A percentile compares a stretch with the other conserved stretches of the same genome.
Evolutionary conservation across 2,888 invertebrate genomes (phyloP).

Genomic region (Cheilosia variabilis): DNA sequence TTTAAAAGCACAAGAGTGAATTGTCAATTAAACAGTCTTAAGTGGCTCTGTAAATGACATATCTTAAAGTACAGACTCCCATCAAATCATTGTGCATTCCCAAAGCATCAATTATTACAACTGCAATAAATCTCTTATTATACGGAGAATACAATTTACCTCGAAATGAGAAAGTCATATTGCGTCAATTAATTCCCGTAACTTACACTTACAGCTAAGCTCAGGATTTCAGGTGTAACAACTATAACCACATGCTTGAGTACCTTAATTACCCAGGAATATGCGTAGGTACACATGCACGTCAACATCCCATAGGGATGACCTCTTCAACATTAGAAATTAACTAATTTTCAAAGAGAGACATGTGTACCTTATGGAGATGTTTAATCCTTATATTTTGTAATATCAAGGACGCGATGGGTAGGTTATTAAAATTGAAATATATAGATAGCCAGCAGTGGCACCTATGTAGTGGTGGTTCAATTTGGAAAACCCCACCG

Average conservation of each 20-base stretch:
- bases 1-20: too few species aligned
- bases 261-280: conserved; percentile 41
- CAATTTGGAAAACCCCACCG: background rate
- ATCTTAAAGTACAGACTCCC: too few species aligned
- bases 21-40: too few species aligned
- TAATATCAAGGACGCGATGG: background rate
- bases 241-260: conserved; percentile 38
- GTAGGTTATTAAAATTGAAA: conserved; percentile 59
- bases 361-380: conserved; percentile 26
- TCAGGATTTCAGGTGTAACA: conserved; percentile 17
- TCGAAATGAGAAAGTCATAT: conserved; percentile 58
- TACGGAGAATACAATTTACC: conserved; percentile 26
- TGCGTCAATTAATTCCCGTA: conserved; percentile 53
- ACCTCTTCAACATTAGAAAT: conserved; percentile 37
- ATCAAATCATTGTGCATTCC: background rate
- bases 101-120: background rate
- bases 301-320: conserved; percentile 29
- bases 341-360: conserved; percentile 30
- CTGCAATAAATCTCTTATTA: conserved; percentile 1
- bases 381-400: conserved; percentile 18
- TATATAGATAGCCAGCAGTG: conserved; percentile 9
- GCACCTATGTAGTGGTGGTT: background rate
- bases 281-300: background rate
- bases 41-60: too few species aligned
- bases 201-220: background rate